phyloP scores from a whole-genome alignment of 2,113 vertebrate species.

The Callorhinus ursinus region DNA sequence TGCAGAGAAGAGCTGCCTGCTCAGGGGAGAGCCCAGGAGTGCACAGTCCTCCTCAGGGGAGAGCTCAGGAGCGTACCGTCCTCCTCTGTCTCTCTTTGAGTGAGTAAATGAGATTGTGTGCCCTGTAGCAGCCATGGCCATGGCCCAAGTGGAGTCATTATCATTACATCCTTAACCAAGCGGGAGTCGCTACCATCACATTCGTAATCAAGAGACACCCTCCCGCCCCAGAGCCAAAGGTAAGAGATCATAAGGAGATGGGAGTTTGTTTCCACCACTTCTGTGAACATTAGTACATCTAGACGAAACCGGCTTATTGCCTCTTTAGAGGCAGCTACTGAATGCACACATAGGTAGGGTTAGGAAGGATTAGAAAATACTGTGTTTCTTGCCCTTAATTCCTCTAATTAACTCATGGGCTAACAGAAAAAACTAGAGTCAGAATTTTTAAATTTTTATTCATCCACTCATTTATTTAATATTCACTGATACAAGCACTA shows the following conservation, averaged over 20 bases:
- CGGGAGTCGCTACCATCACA: no score
- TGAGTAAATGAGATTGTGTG: not conserved
- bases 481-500: not conserved
- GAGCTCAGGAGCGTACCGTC: not conserved
- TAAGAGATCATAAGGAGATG: not conserved
- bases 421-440: conserved; percentile 8
- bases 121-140: not conserved
- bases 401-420: not conserved
- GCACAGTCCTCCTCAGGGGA: not conserved
- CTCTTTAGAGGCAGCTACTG: not conserved
- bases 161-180: not conserved
- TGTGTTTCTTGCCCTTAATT: not conserved
- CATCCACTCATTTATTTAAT: not conserved
- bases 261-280: not conserved
- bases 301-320: not conserved
- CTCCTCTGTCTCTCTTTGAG: not conserved
- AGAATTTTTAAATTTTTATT: not conserved
- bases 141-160: not conserved
- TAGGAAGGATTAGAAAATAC: not conserved
- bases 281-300: not conserved
- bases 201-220: no score
- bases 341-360: not conserved
- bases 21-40: not conserved
- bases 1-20: not conserved
- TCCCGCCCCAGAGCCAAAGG: not conserved